phyloP scores from a whole-genome alignment of 2,797 vertebrate genomes.

The Sebastes itinus region DNA sequence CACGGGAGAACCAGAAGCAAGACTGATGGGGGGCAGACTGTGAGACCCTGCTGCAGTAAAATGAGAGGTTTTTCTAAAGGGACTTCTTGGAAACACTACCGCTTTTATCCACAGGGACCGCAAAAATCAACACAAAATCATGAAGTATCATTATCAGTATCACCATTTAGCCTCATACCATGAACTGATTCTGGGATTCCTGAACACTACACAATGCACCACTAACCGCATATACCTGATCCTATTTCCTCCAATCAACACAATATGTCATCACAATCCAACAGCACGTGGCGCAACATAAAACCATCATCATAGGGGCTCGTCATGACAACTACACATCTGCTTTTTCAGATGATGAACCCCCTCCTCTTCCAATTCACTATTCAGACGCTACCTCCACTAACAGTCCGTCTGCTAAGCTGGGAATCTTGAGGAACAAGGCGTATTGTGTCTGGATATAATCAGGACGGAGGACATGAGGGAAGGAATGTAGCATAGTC shows the following conservation, averaged over 20 bases:
- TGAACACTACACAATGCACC: neutral
- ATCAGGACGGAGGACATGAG: slow-evolving; percentile 74
- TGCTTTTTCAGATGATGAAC: slow-evolving; percentile 52
- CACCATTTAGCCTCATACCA: neutral
- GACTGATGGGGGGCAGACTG: neutral
- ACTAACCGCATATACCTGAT: neutral
- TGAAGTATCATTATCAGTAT: neutral
- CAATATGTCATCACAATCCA: slow-evolving; percentile 6
- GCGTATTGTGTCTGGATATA: slow-evolving; percentile 76
- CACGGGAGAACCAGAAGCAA: neutral
- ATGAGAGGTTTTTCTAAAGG: neutral
- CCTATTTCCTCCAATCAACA: slow-evolving; percentile 19
- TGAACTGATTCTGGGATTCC: neutral
- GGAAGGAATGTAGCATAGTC: slow-evolving; percentile 71
- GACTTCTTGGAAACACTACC: neutral
- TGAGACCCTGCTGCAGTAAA: neutral
- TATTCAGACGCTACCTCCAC: slow-evolving; percentile 20
- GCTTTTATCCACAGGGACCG: neutral
- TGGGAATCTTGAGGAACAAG: slow-evolving; percentile 66
- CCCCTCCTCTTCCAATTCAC: slow-evolving; percentile 18
- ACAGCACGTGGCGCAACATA: slow-evolving; percentile 13
- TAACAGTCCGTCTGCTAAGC: slow-evolving; percentile 37
- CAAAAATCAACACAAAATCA: neutral
- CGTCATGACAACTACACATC: slow-evolving; percentile 20
- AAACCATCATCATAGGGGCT: slow-evolving; percentile 26